Percentiles rank a stretch among this genome's conserved stretches.
Evolutionary conservation across 2,797 vertebrate genomes (phyloP).

Genomic region (Trematomus bernacchii): DNA sequence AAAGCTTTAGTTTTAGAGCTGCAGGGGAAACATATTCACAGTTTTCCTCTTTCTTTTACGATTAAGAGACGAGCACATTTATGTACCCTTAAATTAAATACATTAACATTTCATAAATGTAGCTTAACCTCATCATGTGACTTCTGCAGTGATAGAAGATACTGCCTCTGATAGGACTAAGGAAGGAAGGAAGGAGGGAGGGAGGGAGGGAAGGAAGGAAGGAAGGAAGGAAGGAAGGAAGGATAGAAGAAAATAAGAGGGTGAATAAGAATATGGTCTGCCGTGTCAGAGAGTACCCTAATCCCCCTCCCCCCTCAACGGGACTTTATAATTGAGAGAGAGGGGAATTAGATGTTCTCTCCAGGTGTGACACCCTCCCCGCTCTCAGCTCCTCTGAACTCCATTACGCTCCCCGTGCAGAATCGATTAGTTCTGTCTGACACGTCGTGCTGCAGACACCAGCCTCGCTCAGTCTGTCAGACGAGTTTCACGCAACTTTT

Average conservation of each 20-base stretch:
- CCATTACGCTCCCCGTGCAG: constrained; percentile 63
- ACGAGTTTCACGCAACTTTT: constrained; percentile 64
- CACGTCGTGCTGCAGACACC: constrained; percentile 45
- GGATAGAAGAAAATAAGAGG: neutral
- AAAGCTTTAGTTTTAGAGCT: no score
- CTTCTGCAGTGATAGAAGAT: no score
- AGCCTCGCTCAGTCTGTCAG: constrained; percentile 36
- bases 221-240: neutral
- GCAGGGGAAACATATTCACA: no score
- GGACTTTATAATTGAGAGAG: constrained; percentile 70
- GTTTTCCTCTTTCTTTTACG: no score
- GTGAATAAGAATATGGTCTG: constrained; percentile 34
- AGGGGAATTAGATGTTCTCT: constrained; percentile 55
- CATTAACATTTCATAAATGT: no score
- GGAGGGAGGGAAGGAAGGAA: no score
- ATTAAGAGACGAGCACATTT: no score
- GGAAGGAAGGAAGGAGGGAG: fast-evolving
- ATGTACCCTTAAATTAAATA: no score
- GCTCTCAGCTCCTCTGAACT: constrained; percentile 70
- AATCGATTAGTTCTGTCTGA: constrained; percentile 77
- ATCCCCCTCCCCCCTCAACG: constrained; percentile 39
- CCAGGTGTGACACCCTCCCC: constrained; percentile 48
- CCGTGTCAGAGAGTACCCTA: constrained; percentile 37
- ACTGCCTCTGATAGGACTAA: no score
- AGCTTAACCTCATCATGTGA: no score